Evolutionary conservation across 2,113 vertebrate species (phyloP).

Genomic region (Puma concolor): DNA sequence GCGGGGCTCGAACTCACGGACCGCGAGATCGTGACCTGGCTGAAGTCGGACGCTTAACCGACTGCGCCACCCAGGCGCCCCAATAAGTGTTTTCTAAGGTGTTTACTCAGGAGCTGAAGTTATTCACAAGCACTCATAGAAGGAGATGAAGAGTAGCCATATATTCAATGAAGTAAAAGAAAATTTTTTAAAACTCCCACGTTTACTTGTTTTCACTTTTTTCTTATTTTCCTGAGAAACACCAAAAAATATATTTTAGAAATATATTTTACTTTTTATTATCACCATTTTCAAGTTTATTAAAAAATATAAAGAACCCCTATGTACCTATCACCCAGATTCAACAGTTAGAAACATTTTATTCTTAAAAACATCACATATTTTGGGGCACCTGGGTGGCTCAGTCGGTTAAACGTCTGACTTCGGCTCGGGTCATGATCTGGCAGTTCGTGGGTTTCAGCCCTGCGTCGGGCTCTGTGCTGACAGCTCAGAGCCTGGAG

Average conservation of each 20-base stretch:
- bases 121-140: not conserved
- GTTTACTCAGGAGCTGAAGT: not conserved
- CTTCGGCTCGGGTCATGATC: too few species aligned
- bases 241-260: not conserved
- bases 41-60: too few species aligned
- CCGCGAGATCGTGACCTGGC: too few species aligned
- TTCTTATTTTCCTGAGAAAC: slow-evolving; percentile 31
- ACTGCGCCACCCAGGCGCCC: too few species aligned
- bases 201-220: not conserved
- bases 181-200: not conserved
- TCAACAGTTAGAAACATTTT: slow-evolving; percentile 42
- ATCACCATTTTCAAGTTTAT: slow-evolving; percentile 41
- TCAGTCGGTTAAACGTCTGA: too few species aligned
- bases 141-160: not conserved
- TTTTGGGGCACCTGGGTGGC: not conserved
- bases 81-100: slow-evolving; percentile 21
- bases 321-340: not conserved
- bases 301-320: slow-evolving; percentile 18
- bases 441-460: too few species aligned
- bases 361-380: slow-evolving; percentile 31
- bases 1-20: too few species aligned
- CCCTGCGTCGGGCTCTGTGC: too few species aligned
- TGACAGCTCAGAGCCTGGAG: too few species aligned
- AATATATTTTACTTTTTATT: slow-evolving; percentile 35
- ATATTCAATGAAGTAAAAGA: slow-evolving; percentile 2